These are phyloP conservation scores for Pan paniscus DNA, from an alignment of 2,113 vertebrate genomes.

Conservation along the genomic window DNA sequence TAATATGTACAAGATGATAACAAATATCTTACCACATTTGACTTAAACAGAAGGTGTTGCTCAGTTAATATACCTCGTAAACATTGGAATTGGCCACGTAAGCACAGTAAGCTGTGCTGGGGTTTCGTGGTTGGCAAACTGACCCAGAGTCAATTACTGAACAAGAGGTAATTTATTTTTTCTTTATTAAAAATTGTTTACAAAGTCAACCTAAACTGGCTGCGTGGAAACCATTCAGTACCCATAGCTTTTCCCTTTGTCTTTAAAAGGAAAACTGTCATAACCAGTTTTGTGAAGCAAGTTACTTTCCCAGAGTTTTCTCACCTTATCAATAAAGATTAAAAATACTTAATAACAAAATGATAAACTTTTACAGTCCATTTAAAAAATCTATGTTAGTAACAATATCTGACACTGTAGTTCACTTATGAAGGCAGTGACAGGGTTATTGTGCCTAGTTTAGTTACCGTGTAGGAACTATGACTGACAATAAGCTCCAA, in stretches of 20 bases:
- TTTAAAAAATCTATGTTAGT: not conserved
- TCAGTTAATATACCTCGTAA: not conserved
- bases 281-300: constrained; percentile 4
- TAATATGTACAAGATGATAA: not conserved
- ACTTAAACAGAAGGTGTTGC: not conserved
- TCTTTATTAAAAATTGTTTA: not conserved
- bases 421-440: not conserved
- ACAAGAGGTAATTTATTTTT: not conserved
- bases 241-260: not conserved
- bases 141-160: not conserved
- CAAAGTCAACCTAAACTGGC: not conserved
- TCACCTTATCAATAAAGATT: not conserved
- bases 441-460: not conserved
- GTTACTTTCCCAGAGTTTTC: not conserved
- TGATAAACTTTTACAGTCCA: not conserved
- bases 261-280: not conserved
- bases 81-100: not conserved
- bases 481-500: not conserved
- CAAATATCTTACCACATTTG: not conserved
- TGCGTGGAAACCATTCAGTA: not conserved
- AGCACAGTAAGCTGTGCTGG: not conserved
- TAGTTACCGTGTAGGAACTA: not conserved
- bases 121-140: not conserved
- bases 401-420: not conserved
- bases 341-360: not conserved